These are phyloP conservation scores for Polylopha cassiicola DNA, from an alignment of 2,888 invertebrate species.

Conservation along the genomic window DNA sequence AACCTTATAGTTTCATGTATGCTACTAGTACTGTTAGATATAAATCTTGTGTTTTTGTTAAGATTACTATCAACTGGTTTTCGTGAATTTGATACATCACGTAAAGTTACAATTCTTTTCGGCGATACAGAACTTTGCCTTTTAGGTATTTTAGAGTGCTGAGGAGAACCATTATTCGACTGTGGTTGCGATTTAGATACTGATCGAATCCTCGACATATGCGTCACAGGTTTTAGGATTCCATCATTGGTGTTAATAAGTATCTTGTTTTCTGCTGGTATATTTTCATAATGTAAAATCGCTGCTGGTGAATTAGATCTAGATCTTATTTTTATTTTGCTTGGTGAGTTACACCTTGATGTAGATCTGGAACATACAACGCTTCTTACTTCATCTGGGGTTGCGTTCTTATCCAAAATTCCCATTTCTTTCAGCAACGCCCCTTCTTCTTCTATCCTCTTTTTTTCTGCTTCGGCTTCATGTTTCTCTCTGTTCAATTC, in stretches of 20 bases:
- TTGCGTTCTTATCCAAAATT: constrained; percentile 52
- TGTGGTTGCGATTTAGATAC: constrained; percentile 66
- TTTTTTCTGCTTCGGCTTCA: constrained; percentile 64
- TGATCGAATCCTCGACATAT: constrained; percentile 54
- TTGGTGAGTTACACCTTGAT: constrained; percentile 63
- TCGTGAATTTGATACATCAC: constrained; percentile 38
- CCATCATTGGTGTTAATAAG: constrained; percentile 48
- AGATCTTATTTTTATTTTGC: constrained; percentile 56
- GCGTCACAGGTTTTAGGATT: constrained; percentile 46
- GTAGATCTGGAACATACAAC: constrained; percentile 44
- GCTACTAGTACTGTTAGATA: constrained; percentile 71
- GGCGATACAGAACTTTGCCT: constrained; percentile 69
- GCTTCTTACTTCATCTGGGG: constrained; percentile 40
- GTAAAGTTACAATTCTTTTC: constrained; percentile 37
- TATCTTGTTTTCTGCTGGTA: constrained; percentile 41
- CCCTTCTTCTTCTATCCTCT: constrained; percentile 64
- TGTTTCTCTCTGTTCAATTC: constrained; percentile 70
- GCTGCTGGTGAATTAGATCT: constrained; percentile 67
- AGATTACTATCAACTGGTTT: constrained; percentile 47
- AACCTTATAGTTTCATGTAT: constrained; percentile 66
- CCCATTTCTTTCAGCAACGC: constrained; percentile 70
- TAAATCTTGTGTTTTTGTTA: constrained; percentile 55
- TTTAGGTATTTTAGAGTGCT: constrained; percentile 70
- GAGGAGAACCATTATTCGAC: constrained; percentile 68
- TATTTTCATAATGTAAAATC: constrained; percentile 52